These are phyloP conservation scores for Cartodere bifasciata DNA, from an alignment of 2,888 invertebrate species.

Conservation along the genomic window DNA sequence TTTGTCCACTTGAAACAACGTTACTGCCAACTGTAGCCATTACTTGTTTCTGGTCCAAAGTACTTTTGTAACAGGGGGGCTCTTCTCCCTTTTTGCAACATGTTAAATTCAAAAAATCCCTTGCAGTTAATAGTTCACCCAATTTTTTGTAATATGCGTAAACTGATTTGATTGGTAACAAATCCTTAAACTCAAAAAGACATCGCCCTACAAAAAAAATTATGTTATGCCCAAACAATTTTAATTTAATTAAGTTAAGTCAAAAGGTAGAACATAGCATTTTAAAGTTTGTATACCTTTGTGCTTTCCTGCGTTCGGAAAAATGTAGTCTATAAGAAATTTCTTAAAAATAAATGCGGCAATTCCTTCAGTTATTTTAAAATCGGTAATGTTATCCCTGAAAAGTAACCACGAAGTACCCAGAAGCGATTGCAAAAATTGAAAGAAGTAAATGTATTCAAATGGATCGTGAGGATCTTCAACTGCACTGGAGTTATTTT, in stretches of 20 bases:
- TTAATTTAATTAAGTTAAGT: too few relatives aligned
- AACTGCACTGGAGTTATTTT: constrained; percentile 38
- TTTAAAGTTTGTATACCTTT: constrained; percentile 29
- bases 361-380: constrained; percentile 37
- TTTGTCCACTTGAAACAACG: constrained; percentile 20
- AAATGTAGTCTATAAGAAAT: constrained; percentile 40
- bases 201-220: constrained; percentile 15
- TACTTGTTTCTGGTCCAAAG: too few relatives aligned
- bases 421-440: constrained; percentile 44
- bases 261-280: background rate
- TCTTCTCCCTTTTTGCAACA: constrained; percentile 16
- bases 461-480: constrained; percentile 41
- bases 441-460: constrained; percentile 49
- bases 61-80: constrained; percentile 11
- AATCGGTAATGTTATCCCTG: constrained; percentile 28
- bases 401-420: constrained; percentile 39
- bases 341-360: constrained; percentile 39
- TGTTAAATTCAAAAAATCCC: constrained; percentile 19
- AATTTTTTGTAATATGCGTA: constrained; percentile 23
- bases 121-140: constrained; percentile 24
- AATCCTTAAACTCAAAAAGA: constrained; percentile 20
- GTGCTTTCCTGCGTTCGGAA: constrained; percentile 33
- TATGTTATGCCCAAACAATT: too few relatives aligned
- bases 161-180: constrained; percentile 22
- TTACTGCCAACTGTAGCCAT: constrained; percentile 18